Base-by-base conservation (phyloP, 2,797 vertebrate species). In the Platalea minor region DNA sequence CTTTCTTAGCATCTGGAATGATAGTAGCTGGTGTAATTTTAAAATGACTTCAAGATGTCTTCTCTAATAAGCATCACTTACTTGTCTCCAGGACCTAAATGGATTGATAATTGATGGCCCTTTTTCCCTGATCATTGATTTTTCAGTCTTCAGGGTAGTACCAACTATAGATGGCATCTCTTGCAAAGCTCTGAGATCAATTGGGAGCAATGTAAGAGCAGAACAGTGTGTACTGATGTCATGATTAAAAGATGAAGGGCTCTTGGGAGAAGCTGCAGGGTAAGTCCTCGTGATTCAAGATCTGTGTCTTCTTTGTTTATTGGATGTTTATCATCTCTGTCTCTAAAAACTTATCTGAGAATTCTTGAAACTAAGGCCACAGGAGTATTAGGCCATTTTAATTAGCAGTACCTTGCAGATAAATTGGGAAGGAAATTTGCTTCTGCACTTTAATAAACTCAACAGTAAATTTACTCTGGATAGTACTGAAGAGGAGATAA, bases 51-150 rank as follows among this genome's bases (percentile, higher is more conserved):
- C 57, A 90, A 85, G 64, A 64, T 68, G 21, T 56, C 76, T 86
- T 91, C 77, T 72, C 61, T 57, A 74, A 93, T 68, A 88, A 77
- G 33, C 23, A 31, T 53, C 53, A 56, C 61, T 89, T 86, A 53
- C 60, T 86, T 94, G 23, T 64, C 65, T 75, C 24, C 8, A 61
- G 37, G 57, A 86, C 19, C 35, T 86, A 90, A 86, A 84, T 65
- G 35, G 50, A 61, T 46, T 69, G 59, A 50, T 93, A 81, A 95
- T 50, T 86, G 69, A 93, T 86, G 59, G 17, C 14, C 2, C 39
- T 64, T 93, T 95, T 89, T 48, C 76, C 83, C 53, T 80, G 41
- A 81, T 64, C 69, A 96, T 88, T 81, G 85, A 95, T 90, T 95
- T 97, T 95, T 86, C 90, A 81, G 37, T 88, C 85, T 88, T 93